These are phyloP conservation scores for Aplodontia rufa DNA, from an alignment of 2,113 vertebrate species.

Conservation along the genomic window DNA sequence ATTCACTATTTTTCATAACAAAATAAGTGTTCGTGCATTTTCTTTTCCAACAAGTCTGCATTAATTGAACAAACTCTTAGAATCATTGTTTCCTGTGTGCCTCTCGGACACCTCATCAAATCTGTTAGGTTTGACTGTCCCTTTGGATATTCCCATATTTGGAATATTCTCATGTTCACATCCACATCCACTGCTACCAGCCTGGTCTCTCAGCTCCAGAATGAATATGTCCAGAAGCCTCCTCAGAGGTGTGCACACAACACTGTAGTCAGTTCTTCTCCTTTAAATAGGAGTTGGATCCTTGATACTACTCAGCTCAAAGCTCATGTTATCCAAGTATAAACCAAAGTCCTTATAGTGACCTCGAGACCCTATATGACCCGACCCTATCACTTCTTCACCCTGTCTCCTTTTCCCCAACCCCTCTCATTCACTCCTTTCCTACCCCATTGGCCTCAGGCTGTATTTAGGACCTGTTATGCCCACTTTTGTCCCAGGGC, in stretches of 20 bases:
- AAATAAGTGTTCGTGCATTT: not conserved
- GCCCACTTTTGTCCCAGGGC: not conserved
- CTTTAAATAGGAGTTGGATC: not conserved
- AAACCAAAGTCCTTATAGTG: not conserved
- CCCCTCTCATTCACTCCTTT: not conserved
- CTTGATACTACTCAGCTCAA: not conserved
- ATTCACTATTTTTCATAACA: not conserved
- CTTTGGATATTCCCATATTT: not conserved
- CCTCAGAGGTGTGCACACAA: no score
- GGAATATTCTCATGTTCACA: not conserved
- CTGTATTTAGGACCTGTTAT: not conserved
- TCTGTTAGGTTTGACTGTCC: not conserved
- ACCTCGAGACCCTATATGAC: not conserved
- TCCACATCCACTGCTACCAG: not conserved
- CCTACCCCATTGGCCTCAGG: no score
- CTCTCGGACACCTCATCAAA: not conserved
- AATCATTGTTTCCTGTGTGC: not conserved
- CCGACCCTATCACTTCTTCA: not conserved
- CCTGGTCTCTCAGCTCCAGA: not conserved
- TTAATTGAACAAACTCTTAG: not conserved
- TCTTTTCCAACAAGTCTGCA: not conserved
- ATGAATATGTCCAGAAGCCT: not conserved
- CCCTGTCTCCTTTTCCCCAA: not conserved
- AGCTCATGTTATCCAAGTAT: not conserved
- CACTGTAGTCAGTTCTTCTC: not conserved